Percentiles rank a stretch among this genome's conserved stretches.
Conservation (phyloP, 1,140 invertebrate genomes). For the Anoplolepis gracilipes region DNA sequence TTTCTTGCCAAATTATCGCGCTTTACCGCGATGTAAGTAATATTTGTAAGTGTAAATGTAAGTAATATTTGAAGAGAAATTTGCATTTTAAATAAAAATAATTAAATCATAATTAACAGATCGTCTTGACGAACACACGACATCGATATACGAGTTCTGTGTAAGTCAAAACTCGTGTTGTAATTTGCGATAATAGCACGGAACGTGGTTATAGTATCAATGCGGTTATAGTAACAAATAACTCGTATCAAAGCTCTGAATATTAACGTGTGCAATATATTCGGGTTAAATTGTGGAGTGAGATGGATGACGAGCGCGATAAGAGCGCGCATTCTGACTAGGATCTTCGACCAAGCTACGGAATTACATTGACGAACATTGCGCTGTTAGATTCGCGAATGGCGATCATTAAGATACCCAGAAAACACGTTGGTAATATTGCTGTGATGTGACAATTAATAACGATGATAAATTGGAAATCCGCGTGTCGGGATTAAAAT, state of each 20-base stretch:
- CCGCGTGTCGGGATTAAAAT: constrained; percentile 21
- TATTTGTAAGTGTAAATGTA: not conserved
- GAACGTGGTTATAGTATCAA: not conserved
- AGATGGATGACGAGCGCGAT: constrained; percentile 47
- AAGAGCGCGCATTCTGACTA: constrained; percentile 25
- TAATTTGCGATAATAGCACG: constrained; percentile 1
- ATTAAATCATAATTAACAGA: not conserved
- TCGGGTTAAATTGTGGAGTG: not conserved
- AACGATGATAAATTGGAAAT: constrained; percentile 43
- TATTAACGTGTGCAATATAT: constrained; percentile 36
- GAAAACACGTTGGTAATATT: constrained; percentile 16
- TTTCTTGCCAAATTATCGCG: constrained; percentile 19
- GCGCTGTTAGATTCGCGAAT: constrained; percentile 29
- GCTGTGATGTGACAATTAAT: constrained; percentile 33
- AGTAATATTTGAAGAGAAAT: not conserved
- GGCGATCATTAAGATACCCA: constrained; percentile 43
- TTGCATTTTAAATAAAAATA: not conserved
- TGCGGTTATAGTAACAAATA: not conserved
- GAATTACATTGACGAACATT: constrained; percentile 7
- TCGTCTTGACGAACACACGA: not conserved
- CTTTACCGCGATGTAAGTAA: not conserved
- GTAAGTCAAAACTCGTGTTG: not conserved
- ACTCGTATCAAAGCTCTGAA: not conserved
- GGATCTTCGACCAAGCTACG: constrained; percentile 30
- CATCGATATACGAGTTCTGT: not conserved